Evolutionary conservation across 2,888 invertebrate genomes (phyloP).

Genomic region (Orthosia cruda): DNA sequence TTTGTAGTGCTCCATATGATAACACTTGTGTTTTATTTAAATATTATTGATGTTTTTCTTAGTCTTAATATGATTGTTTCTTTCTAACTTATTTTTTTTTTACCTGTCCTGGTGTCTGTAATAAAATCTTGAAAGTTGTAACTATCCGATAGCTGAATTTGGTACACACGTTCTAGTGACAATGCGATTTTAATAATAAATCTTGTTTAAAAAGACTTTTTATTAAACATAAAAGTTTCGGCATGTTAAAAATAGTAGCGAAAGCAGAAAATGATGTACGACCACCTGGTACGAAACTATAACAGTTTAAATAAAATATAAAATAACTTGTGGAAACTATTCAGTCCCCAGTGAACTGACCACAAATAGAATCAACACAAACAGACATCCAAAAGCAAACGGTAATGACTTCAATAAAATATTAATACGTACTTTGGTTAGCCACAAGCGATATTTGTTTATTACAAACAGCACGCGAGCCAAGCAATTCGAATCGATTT

Average conservation of each 20-base stretch:
- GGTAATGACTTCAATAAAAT: conserved; percentile 57
- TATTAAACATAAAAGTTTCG: too few species aligned
- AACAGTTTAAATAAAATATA: background rate
- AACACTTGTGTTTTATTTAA: too few species aligned
- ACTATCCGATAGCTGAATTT: too few species aligned
- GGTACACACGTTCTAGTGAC: too few species aligned
- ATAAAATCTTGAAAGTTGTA: too few species aligned
- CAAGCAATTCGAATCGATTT: conserved; percentile 58
- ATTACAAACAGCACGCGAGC: conserved; percentile 57
- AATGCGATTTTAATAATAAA: too few species aligned
- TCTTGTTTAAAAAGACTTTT: too few species aligned
- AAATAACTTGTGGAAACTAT: background rate
- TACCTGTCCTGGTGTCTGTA: too few species aligned
- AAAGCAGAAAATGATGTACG: background rate
- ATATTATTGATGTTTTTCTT: too few species aligned
- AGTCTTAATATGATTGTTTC: too few species aligned
- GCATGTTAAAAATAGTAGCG: background rate
- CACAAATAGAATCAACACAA: conserved; percentile 40
- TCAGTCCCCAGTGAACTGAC: background rate
- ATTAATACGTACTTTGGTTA: conserved; percentile 50
- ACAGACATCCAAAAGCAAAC: conserved; percentile 23
- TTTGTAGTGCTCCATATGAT: too few species aligned
- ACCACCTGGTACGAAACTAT: background rate
- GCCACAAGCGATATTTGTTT: conserved; percentile 56
- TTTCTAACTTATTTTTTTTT: too few species aligned